Percentiles rank a stretch among this genome's conserved stretches.
Conservation (phyloP, 2,888 invertebrate species). For the Heteromyza rotundicornis region DNA sequence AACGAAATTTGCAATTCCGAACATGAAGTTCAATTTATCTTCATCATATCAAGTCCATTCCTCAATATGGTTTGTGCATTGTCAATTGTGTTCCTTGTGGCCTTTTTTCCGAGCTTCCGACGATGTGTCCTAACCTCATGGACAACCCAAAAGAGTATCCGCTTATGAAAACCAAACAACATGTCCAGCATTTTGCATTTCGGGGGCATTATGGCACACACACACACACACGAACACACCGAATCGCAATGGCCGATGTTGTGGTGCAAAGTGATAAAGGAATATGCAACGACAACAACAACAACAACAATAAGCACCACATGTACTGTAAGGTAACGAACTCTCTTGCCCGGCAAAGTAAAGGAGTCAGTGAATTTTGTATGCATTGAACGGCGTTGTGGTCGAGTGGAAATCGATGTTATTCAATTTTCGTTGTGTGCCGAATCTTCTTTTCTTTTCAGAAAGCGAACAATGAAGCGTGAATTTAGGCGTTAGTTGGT, state of each 20-base stretch:
- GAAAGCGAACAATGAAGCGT: not conserved
- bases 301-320: no score
- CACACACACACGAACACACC: conserved; percentile 17
- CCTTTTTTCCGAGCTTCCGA: not conserved
- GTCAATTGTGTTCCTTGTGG: no score
- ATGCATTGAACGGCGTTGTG: not conserved
- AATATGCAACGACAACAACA: no score
- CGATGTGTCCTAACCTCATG: not conserved
- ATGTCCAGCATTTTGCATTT: not conserved
- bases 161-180: conserved; percentile 4
- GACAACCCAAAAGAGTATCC: not conserved
- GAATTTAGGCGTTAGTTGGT: not conserved
- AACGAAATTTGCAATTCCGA: conserved; percentile 4
- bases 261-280: no score
- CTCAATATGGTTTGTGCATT: no score
- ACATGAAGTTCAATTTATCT: not conserved
- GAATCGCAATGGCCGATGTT: no score
- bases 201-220: not conserved
- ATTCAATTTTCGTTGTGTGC: not conserved
- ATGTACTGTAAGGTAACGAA: no score
- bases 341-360: no score
- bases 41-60: not conserved
- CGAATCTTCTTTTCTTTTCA: not conserved
- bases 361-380: no score
- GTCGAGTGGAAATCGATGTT: not conserved